phyloP scores from a whole-genome alignment of 2,888 invertebrate species.

The Galeruca laticollis region DNA sequence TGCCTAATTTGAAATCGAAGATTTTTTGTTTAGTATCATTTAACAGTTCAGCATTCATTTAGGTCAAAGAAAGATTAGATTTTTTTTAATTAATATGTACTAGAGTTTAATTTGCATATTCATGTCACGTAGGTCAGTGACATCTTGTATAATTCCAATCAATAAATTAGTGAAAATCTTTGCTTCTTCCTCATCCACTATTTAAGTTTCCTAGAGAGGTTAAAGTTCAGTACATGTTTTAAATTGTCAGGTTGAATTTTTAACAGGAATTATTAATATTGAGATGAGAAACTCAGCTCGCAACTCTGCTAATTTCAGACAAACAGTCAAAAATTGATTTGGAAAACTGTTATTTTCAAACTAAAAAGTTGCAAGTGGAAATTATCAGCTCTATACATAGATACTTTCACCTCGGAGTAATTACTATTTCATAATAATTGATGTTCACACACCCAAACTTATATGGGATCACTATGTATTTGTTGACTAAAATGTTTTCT shows the following conservation, averaged over 20 bases:
- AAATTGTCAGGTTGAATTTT: background rate
- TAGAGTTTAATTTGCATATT: background rate
- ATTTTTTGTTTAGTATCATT: background rate
- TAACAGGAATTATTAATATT: too few relatives aligned
- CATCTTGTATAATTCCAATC: background rate
- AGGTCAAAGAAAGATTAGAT: background rate
- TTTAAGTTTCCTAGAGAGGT: background rate
- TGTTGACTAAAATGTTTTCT: too few relatives aligned
- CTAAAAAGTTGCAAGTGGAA: too few relatives aligned
- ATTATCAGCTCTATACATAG: too few relatives aligned
- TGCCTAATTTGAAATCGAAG: background rate
- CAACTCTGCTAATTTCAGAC: too few relatives aligned
- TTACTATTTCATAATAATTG: too few relatives aligned
- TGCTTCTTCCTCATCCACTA: background rate
- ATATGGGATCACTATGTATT: too few relatives aligned
- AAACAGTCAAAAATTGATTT: too few relatives aligned
- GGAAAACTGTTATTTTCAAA: too few relatives aligned
- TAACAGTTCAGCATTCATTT: background rate
- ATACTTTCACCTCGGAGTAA: too few relatives aligned
- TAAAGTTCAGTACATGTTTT: background rate
- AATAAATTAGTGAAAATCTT: background rate
- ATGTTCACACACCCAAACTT: too few relatives aligned
- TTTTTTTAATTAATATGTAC: background rate
- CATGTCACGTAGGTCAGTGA: background rate
- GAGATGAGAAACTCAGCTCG: too few relatives aligned